These are phyloP conservation scores for Scaptomyza hsui DNA, from an alignment of 1,140 invertebrate species.

Conservation along the genomic window DNA sequence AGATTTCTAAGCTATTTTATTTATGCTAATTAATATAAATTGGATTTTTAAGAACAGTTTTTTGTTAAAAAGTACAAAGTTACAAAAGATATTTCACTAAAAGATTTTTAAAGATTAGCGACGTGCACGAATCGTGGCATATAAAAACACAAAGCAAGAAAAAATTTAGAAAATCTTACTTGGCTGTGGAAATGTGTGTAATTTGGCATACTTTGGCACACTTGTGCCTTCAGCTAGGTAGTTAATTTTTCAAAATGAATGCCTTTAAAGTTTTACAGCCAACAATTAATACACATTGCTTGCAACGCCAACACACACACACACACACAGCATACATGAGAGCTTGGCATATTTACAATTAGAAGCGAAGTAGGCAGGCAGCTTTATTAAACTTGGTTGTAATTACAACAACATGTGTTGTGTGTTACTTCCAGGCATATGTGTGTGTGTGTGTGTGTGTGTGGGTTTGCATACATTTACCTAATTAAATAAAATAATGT, in stretches of 20 bases:
- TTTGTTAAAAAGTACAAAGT: too few relatives aligned
- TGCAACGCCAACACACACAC: neutral
- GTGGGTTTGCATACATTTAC: slow-evolving; percentile 77
- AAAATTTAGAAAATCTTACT: neutral
- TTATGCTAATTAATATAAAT: too few relatives aligned
- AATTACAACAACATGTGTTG: slow-evolving; percentile 79
- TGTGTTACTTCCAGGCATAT: slow-evolving; percentile 27
- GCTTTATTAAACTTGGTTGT: slow-evolving; percentile 78
- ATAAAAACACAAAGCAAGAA: neutral
- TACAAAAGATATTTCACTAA: too few relatives aligned
- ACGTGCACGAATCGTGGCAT: too few relatives aligned
- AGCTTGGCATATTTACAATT: slow-evolving; percentile 33
- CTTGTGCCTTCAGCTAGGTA: slow-evolving; percentile 16
- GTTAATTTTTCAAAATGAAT: slow-evolving; percentile 35
- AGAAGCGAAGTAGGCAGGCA: slow-evolving; percentile 44
- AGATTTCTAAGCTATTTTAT: too few relatives aligned
- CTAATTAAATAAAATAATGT: slow-evolving; percentile 83
- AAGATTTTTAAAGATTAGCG: too few relatives aligned
- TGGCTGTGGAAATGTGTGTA: neutral
- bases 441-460: slow-evolving; percentile 39
- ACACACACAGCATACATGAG: neutral
- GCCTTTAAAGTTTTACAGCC: slow-evolving; percentile 35
- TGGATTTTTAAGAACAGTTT: too few relatives aligned
- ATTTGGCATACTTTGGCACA: slow-evolving; percentile 23
- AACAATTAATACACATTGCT: slow-evolving; percentile 34